Percentiles rank a stretch among this genome's conserved stretches.
These are phyloP conservation scores for Poeciliopsis turneri DNA, from an alignment of 2,797 vertebrate species.

Conservation along the genomic window DNA sequence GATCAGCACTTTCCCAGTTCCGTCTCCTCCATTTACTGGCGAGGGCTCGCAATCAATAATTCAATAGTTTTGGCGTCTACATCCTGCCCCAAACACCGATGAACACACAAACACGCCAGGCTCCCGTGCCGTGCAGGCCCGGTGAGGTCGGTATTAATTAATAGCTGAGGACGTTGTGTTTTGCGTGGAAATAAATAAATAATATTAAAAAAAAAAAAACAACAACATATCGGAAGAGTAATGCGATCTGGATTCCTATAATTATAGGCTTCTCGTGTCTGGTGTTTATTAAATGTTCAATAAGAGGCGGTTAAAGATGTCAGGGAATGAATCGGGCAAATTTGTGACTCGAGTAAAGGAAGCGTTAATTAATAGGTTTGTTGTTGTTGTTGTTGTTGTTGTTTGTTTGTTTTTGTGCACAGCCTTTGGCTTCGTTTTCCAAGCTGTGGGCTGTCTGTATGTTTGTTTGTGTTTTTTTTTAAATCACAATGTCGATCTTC, in stretches of 20 bases:
- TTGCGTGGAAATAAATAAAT: conserved; percentile 64
- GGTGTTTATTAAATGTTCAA: conserved; percentile 79
- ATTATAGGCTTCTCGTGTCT: conserved; percentile 69
- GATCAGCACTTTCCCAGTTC: conserved; percentile 75
- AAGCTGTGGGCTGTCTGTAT: conserved; percentile 4
- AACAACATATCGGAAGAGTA: conserved; percentile 70
- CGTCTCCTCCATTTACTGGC: conserved; percentile 79
- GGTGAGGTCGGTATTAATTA: conserved; percentile 82
- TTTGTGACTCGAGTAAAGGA: conserved; percentile 64
- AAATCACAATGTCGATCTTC: conserved; percentile 25
- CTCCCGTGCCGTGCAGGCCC: conserved; percentile 65
- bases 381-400: conserved; percentile 8
- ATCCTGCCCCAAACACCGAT: conserved; percentile 72
- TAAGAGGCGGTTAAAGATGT: conserved; percentile 74
- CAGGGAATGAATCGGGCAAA: conserved; percentile 69
- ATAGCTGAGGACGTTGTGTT: conserved; percentile 78
- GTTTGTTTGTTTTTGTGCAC: conserved; percentile 23
- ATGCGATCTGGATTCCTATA: conserved; percentile 66
- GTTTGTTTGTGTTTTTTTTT: not conserved
- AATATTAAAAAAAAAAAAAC: conserved; percentile 37
- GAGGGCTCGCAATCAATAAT: conserved; percentile 81
- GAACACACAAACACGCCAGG: conserved; percentile 75
- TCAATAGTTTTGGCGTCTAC: conserved; percentile 85
- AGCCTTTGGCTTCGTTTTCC: conserved; percentile 26
- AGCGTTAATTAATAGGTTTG: conserved; percentile 35